phyloP scores from a whole-genome alignment of 2,797 vertebrate genomes.

The Leuciscus waleckii region DNA sequence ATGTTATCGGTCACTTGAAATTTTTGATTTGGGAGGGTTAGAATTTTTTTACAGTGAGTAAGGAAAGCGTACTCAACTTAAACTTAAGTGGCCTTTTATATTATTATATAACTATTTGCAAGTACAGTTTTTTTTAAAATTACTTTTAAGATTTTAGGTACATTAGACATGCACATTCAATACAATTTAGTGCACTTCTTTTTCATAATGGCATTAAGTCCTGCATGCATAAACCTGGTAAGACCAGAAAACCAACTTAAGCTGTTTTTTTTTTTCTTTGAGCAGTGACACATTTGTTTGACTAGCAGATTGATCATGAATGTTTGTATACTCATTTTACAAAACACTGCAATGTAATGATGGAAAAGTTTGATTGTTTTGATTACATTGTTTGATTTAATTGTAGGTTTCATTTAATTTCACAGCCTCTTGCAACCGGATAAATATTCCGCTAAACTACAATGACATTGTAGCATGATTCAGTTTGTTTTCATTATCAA shows the following conservation, averaged over 20 bases:
- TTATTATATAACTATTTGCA: neutral
- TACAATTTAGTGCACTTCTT: neutral
- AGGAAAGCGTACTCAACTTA: too few relatives aligned
- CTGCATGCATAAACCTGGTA: neutral
- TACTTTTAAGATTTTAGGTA: neutral
- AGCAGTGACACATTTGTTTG: neutral
- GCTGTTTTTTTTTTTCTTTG: neutral
- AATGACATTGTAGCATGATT: neutral
- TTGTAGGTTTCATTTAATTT: constrained; percentile 9
- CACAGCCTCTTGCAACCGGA: neutral
- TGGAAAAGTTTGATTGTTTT: neutral
- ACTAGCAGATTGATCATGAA: neutral
- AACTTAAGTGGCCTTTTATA: neutral
- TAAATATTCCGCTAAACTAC: neutral
- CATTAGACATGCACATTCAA: neutral
- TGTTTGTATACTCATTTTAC: neutral
- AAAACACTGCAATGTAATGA: neutral
- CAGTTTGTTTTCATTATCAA: constrained; percentile 7
- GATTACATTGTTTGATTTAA: neutral
- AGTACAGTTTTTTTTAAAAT: neutral
- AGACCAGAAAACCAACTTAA: neutral
- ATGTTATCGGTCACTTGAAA: too few relatives aligned
- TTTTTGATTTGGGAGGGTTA: too few relatives aligned
- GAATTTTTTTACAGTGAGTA: too few relatives aligned
- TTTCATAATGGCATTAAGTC: neutral